phyloP scores from a whole-genome alignment of 1,140 invertebrate genomes.

The Kradibia gibbosae region DNA sequence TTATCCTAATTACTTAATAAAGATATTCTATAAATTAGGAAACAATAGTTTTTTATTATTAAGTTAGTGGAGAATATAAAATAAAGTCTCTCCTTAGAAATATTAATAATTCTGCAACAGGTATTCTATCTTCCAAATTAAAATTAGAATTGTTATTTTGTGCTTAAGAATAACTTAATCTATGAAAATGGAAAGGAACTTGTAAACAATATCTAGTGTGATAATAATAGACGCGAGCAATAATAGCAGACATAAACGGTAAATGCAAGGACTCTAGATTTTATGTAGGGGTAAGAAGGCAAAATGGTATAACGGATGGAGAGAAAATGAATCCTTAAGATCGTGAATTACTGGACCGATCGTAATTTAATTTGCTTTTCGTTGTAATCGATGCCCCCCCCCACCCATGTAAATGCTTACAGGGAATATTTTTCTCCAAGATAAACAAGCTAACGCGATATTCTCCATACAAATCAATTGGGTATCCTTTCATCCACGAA shows the following conservation, averaged over 20 bases:
- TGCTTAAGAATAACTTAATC: background rate
- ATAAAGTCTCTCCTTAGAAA: background rate
- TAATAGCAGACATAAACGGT: background rate
- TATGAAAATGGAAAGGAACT: background rate
- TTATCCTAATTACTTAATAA: background rate
- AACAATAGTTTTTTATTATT: background rate
- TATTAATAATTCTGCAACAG: background rate
- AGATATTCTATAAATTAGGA: background rate
- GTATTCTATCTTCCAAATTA: background rate
- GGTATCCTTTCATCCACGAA: too few species aligned
- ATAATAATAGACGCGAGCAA: background rate
- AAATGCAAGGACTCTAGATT: background rate
- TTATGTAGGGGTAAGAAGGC: background rate
- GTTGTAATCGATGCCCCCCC: background rate
- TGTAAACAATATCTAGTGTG: background rate
- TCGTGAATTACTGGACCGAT: slow-evolving; percentile 3
- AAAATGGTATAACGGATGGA: background rate
- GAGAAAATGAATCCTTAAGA: background rate
- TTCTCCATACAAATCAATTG: too few species aligned
- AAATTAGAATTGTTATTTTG: background rate
- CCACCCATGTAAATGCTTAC: slow-evolving; percentile 31
- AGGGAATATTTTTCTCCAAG: background rate
- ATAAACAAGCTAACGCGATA: background rate
- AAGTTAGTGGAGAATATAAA: background rate
- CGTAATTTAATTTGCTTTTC: slow-evolving; percentile 42